Base-by-base conservation (phyloP, 2,888 invertebrate genomes). In the Germaria angustata region DNA sequence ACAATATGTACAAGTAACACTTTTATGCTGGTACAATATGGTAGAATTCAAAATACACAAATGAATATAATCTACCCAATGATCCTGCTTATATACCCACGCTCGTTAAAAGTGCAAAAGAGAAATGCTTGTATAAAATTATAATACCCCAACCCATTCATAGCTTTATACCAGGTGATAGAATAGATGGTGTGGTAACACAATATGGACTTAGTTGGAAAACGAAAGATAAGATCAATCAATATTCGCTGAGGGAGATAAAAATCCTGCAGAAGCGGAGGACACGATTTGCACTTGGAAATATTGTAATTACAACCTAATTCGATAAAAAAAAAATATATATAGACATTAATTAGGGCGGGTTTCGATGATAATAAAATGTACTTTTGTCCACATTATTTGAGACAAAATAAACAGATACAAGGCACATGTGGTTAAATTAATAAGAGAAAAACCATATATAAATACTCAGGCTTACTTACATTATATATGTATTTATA, bases 41-140 rank as follows among this genome's bases (percentile, higher is more conserved):
- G 57, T 17, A 81, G 32, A 36, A 80, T 80, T 73, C 57, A 66
- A 86, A 85, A 82, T 84, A 86, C 85, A 80, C 81, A 85, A 89
- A 89, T 89, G 89, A 89, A 88, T 86, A 84, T 73, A 84, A 84
- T 84, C 83, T 84, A 87, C 84, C 86, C 86, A 87, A 87, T 88
- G 89, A 84, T 85, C 77, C 77, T 65, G 77, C 86, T 88, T 89
- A 86, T 89, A 89, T 89, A 88, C 77, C 78, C 84, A 80, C 41
- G 73, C 81, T 71, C 22, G 6, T 49, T 53, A 17, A 65, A 36
- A 20, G 20, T 55, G 6, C 11, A 36, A 39, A 41, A 44, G 17
- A 61, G n/a, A 36, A 66, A 39, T 46, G 5, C 5, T 61, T 39
- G 8, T 24, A 63, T 8, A 72, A 13, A 71, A 34, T 53, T 41